A percentile compares a stretch with the other conserved stretches of the same genome.
Evolutionary conservation across 2,113 vertebrate genomes (phyloP).

Genomic region (Gambusia holbrooki): DNA sequence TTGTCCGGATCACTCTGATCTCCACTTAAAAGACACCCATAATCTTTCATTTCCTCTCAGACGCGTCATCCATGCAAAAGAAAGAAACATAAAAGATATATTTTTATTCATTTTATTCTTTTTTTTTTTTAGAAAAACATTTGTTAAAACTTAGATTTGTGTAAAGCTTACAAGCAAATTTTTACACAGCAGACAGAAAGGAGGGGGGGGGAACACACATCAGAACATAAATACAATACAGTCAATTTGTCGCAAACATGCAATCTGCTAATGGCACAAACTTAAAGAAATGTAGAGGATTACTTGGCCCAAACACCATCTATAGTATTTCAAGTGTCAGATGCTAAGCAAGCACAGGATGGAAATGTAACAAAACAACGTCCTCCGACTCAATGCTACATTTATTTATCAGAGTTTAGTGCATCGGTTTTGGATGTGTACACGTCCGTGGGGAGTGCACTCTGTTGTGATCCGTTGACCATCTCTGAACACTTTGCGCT

Average conservation of each 20-base stretch:
- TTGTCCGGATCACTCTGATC: slow-evolving; percentile 54
- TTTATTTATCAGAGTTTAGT: slow-evolving; percentile 42
- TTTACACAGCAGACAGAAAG: slow-evolving; percentile 51
- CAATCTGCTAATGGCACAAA: slow-evolving; percentile 37
- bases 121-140: slow-evolving; percentile 31
- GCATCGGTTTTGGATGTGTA: slow-evolving; percentile 21
- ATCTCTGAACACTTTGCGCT: slow-evolving; percentile 17
- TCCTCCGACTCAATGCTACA: slow-evolving; percentile 45
- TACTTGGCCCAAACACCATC: slow-evolving; percentile 50
- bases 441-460: slow-evolving; percentile 26
- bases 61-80: too few relatives aligned
- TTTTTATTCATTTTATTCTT: slow-evolving; percentile 6
- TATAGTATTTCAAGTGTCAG: slow-evolving; percentile 42
- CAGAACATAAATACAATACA: slow-evolving; percentile 73
- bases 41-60: not conserved
- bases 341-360: slow-evolving; percentile 49
- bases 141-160: slow-evolving; percentile 22
- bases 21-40: not conserved
- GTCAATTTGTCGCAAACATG: slow-evolving; percentile 28
- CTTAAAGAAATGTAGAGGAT: slow-evolving; percentile 72
- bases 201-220: slow-evolving; percentile 8
- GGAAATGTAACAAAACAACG: slow-evolving; percentile 54
- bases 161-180: slow-evolving; percentile 40
- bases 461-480: slow-evolving; percentile 33
- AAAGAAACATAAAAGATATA: not conserved